Evolutionary conservation across 2,888 invertebrate genomes (phyloP).

Genomic region (Andrena fulva): DNA sequence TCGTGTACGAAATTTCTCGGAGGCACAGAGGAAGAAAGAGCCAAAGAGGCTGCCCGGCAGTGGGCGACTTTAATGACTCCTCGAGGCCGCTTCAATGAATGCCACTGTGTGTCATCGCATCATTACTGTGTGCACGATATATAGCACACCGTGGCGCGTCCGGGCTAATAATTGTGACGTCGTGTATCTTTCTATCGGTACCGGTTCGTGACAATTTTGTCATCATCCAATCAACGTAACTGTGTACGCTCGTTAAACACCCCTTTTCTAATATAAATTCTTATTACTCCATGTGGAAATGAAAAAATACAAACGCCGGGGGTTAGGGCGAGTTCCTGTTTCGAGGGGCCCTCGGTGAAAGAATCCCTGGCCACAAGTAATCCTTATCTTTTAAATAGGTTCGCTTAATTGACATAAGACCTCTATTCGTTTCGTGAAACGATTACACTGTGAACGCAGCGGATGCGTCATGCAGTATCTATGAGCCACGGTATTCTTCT

Average conservation of each 20-base stretch:
- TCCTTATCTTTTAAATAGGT: conserved; percentile 32
- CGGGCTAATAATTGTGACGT: conserved; percentile 52
- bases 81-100: conserved; percentile 82
- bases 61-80: conserved; percentile 78
- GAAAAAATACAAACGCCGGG: background rate
- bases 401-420: conserved; percentile 49
- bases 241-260: background rate
- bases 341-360: background rate
- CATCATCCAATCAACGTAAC: background rate
- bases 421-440: conserved; percentile 54
- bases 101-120: conserved; percentile 76
- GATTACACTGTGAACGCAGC: conserved; percentile 33
- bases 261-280: background rate
- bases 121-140: conserved; percentile 52
- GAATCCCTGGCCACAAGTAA: conserved; percentile 18
- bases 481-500: conserved; percentile 60
- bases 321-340: conserved; percentile 4
- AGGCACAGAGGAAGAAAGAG: conserved; percentile 50
- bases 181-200: conserved; percentile 36
- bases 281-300: background rate
- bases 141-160: conserved; percentile 31
- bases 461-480: conserved; percentile 56
- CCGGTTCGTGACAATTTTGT: conserved; percentile 24
- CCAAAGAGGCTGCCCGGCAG: conserved; percentile 55
- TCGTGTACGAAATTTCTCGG: conserved; percentile 48